Base-by-base conservation (phyloP, 1,140 invertebrate species). In the Penaeus vannamei region DNA sequence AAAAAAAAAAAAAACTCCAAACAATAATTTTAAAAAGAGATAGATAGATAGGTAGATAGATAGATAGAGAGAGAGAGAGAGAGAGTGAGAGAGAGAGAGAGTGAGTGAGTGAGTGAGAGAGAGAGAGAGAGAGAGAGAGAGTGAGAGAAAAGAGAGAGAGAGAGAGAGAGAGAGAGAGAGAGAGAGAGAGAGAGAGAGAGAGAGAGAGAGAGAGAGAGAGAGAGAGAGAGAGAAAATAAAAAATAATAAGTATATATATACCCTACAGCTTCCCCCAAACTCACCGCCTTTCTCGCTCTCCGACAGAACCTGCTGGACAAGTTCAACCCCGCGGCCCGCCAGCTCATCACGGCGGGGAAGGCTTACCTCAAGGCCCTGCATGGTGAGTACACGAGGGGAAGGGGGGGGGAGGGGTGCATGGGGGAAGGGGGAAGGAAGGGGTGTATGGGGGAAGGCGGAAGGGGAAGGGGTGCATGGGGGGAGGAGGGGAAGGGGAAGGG, bases 231-330 rank as follows among this genome's bases (percentile, higher is more conserved):
- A 23, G n/a, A 22, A 20, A n/a, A 53, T 23, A 64, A 29, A 23
- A 1, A 64, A 42, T 64, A 17, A 0, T 64, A 22, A 62, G 1
- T 5, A 60, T 17, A 22, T 23, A 5, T 53, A 23, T 8, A n/a
- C n/a, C 2, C 1, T 14, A 32, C 10, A 61, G 36, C 36, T 42
- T 42, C 36, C 36, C 36, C 4, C 17, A 12, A 0, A 53, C 53
- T 17, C 53, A 14, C 53, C 53, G 12, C 53, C 53, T 53, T 17
- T 10, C 26, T 17, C 59, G 0, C 60, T 76, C 69, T 60, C 66
- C 91, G 96, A 91, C 96, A 98, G 97, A 98, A 98, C 93, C 98
- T 98, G 93, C 94, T 98, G 95, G 97, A 98, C 93, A 97, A 98
- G 94, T 98, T 98, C 94, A 98, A 98, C 94, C 97, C 97, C 60